A percentile compares a stretch with the other conserved stretches of the same genome.
Conservation (phyloP, 2,888 invertebrate genomes). For the Hymenopus coronatus region DNA sequence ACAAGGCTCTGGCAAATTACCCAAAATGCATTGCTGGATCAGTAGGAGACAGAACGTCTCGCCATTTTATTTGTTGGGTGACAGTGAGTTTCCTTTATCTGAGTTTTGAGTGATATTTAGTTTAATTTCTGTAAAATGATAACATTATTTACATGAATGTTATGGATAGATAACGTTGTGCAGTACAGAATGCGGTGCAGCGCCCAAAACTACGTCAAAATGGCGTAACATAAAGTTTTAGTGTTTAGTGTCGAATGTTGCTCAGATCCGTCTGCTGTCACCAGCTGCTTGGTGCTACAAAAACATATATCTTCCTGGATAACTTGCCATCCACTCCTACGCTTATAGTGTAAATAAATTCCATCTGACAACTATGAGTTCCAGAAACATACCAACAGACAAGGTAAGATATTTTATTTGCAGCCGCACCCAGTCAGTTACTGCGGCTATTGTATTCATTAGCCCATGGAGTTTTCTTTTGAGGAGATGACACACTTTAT, state of each 20-base stretch:
- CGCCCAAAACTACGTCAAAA: slow-evolving; percentile 29
- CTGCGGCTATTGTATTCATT: neutral
- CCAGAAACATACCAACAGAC: slow-evolving; percentile 79
- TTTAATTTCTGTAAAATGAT: slow-evolving; percentile 23
- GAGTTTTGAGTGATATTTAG: slow-evolving; percentile 10
- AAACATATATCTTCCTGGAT: slow-evolving; percentile 34
- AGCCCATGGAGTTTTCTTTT: neutral
- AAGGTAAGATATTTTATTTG: slow-evolving; percentile 57
- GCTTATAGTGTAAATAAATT: slow-evolving; percentile 28
- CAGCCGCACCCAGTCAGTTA: slow-evolving; percentile 6
- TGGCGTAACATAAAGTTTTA: slow-evolving; percentile 34
- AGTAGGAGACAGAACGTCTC: slow-evolving; percentile 17
- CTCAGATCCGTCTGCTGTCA: slow-evolving; percentile 36
- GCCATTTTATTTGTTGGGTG: slow-evolving; percentile 35
- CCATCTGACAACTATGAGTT: slow-evolving; percentile 55
- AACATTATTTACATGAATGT: slow-evolving; percentile 23
- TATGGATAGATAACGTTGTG: slow-evolving; percentile 34
- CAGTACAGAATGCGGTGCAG: slow-evolving; percentile 24
- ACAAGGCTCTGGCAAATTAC: slow-evolving; percentile 1
- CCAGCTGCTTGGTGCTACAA: slow-evolving; percentile 35
- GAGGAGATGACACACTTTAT: neutral
- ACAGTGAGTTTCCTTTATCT: slow-evolving; percentile 24
- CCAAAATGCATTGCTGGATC: neutral
- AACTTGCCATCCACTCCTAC: slow-evolving; percentile 29
- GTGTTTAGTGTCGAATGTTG: slow-evolving; percentile 34